A percentile compares a stretch with the other conserved stretches of the same genome.
These are phyloP conservation scores for Uria aalge DNA, from an alignment of 2,113 vertebrate species.

Conservation along the genomic window DNA sequence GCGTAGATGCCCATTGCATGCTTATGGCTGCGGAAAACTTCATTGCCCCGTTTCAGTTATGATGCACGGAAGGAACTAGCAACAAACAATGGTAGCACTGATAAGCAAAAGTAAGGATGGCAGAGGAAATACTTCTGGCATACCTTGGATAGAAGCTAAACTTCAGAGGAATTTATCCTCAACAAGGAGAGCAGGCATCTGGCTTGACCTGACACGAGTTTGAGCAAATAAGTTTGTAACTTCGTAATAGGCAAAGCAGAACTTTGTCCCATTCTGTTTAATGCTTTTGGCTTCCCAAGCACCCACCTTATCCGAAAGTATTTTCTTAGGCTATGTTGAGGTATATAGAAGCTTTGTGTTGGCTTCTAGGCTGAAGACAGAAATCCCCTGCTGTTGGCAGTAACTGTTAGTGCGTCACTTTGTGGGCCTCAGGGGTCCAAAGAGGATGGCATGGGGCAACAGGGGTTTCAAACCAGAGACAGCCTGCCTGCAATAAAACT, in stretches of 20 bases:
- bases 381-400: neutral
- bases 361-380: neutral
- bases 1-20: fast-evolving
- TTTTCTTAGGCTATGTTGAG: neutral
- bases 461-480: neutral
- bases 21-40: neutral
- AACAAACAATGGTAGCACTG: neutral
- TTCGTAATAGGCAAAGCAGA: neutral
- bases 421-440: neutral
- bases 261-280: neutral
- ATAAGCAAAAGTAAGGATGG: neutral
- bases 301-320: neutral
- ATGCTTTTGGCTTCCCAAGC: neutral
- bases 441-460: neutral
- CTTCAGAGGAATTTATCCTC: neutral
- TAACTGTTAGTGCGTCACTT: neutral
- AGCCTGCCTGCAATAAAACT: neutral
- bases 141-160: neutral
- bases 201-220: neutral
- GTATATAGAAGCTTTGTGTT: neutral
- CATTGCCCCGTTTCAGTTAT: neutral
- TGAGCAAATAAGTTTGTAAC: neutral
- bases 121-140: neutral
- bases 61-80: neutral
- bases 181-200: neutral